Conservation (phyloP, 2,888 invertebrate species). For the Sipha maydis region DNA sequence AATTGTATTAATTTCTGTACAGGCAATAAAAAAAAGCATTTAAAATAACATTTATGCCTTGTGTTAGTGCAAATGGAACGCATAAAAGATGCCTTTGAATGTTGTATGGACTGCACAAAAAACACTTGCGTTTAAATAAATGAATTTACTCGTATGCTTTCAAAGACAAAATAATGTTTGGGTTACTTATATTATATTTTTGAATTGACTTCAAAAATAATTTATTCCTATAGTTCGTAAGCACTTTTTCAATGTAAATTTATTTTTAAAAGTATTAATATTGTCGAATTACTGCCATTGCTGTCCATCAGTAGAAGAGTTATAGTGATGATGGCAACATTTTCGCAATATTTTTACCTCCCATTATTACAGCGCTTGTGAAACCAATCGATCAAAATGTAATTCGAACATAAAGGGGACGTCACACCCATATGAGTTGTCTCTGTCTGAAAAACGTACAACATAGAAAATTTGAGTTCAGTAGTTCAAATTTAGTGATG, state of each 20-base stretch:
- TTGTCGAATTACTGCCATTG: neutral
- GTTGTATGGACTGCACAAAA: conserved; percentile 65
- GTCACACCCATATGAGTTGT: no score
- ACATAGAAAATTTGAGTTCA: no score
- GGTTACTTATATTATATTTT: conserved; percentile 63
- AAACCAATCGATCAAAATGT: conserved; percentile 18
- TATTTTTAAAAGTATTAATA: neutral
- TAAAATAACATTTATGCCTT: conserved; percentile 10
- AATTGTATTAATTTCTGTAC: no score
- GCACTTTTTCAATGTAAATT: neutral
- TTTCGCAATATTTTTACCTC: conserved; percentile 1
- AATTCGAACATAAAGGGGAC: neutral
- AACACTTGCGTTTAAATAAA: conserved; percentile 64
- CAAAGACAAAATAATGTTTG: conserved; percentile 64
- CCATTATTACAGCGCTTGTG: neutral
- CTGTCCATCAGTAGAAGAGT: neutral
- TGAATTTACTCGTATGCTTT: conserved; percentile 63
- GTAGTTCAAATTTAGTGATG: no score
- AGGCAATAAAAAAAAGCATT: no score
- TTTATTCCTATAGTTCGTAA: conserved; percentile 60
- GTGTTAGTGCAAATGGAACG: conserved; percentile 65
- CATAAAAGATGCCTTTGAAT: conserved; percentile 64
- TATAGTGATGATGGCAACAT: neutral
- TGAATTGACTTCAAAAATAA: conserved; percentile 61
- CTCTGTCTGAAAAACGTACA: no score